Evolutionary conservation across 2,797 vertebrate genomes (phyloP), one percentile per base, ranked within the genome.

Genomic region (Karalla daura): DNA sequence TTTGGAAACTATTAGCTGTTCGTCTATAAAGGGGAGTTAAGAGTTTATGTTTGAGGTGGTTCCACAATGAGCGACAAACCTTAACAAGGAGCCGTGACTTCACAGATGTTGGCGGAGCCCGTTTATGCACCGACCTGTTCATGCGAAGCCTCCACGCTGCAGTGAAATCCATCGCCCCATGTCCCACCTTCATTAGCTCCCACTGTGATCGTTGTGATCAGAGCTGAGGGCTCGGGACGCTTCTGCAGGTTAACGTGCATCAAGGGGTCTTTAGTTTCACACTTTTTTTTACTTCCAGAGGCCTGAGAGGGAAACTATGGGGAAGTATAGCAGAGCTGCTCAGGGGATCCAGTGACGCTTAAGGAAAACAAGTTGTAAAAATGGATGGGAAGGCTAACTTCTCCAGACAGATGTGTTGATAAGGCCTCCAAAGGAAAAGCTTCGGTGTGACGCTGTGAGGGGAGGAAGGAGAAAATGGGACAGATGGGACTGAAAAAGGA

Each of bases 331-430:
- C 43, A 10, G 64, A 65, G 51, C 55, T 54, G 53, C 76, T 76
- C 27, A n/a, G 0, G 74, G 90, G 89, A 91, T 92, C 90, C 74
- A 58, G 81, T 91, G 88, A 88, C 86, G 18, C 75, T 78, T 85
- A 79, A 79, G 81, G 75, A 89, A 92, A 92, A 92, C 89, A 91
- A 2, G 51, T 83, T 74, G 74, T 88, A 82, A 80, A 90, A 90
- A 92, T 88, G 86, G 81, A 92, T 91, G 89, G 74, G 79, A 91
- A 83, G 61, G 12, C 87, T 92, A 92, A 92, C 83, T 62, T 56
- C 44, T 67, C 51, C 50, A 62, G 92, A 91, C 92, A 91, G 84
- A 84, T 92, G 91, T 91, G 86, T 88, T 87, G 89, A 90, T 89
- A 90, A 86, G 77, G 64, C 72, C 86, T 83, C 75, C 18, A 40